Evolutionary conservation across 2,888 invertebrate genomes (phyloP), one percentile per base, ranked within the genome.

Genomic region (Bhutanitis thaidina): DNA sequence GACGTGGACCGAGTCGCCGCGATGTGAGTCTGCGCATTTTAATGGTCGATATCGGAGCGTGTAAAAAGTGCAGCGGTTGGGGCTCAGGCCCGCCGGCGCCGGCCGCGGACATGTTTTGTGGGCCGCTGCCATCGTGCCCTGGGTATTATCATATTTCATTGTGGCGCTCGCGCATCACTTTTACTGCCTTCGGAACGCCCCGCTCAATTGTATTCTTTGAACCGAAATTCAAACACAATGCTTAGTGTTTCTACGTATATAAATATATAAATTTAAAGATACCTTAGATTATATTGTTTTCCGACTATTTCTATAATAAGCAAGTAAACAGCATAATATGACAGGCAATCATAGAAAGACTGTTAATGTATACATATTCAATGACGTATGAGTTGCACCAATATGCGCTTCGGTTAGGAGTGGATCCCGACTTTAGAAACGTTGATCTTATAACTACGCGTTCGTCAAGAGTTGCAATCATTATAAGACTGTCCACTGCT

Each of bases 141-240:
- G 65, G 64, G 74, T 77, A 80, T 80, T 78, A 83, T 76, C 79
- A 83, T 83, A 83, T 79, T 80, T 83, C 77, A 83, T 71, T 72
- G 64, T 67, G 70, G 73, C 82, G 80, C 77, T 72, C 67, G 67
- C 67, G 65, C 61, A 59, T 64, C 75, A 80, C 77, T 67, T 80
- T 80, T 77, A 80, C 76, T 68, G 66, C 29, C 27, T 60, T 59
- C 67, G 66, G 8, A 67, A 67, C 62, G 61, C 59, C 62, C 55
- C 54, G 59, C 57, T 37, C 49, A 7, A 36, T 43, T 38, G 37
- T 49, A 51, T 44, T 51, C 49, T 49, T 53, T 43, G 48, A 54
- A 49, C 46, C 40, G 27, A 40, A 39, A 34, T 12, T 34, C 34
- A 5, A 44, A 27, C 27, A 13, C 20, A 32, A 32, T 20, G 34